Conservation (phyloP, 2,113 vertebrate genomes). For the Colaptes auratus region DNA sequence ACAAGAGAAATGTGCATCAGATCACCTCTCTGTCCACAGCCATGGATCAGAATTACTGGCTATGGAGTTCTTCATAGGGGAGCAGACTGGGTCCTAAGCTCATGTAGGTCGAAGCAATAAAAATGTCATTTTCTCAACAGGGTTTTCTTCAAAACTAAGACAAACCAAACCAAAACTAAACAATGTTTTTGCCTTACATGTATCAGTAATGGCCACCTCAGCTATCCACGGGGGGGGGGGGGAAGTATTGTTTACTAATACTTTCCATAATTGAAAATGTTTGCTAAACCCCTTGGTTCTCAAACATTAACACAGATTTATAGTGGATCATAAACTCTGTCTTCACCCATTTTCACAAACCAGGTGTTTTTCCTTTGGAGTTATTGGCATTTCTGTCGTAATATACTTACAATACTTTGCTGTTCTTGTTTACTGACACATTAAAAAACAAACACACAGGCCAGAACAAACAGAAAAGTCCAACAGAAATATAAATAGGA, state of each 20-base stretch:
- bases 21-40: neutral
- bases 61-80: neutral
- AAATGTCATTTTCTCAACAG: neutral
- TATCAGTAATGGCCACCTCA: neutral
- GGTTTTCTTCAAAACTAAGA: slow-evolving; percentile 5
- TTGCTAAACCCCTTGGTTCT: neutral
- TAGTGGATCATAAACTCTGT: neutral
- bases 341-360: neutral
- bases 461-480: neutral
- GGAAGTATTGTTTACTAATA: neutral
- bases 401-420: neutral
- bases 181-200: neutral
- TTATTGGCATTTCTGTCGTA: neutral
- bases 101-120: neutral
- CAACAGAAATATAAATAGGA: neutral
- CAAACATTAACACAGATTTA: neutral
- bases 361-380: neutral
- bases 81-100: neutral
- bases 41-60: neutral
- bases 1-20: neutral
- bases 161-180: neutral
- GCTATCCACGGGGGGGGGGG: neutral
- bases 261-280: neutral
- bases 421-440: neutral
- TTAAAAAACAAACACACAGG: neutral